These are phyloP conservation scores for Carettochelys insculpta DNA, from an alignment of 2,113 vertebrate species.

Conservation along the genomic window DNA sequence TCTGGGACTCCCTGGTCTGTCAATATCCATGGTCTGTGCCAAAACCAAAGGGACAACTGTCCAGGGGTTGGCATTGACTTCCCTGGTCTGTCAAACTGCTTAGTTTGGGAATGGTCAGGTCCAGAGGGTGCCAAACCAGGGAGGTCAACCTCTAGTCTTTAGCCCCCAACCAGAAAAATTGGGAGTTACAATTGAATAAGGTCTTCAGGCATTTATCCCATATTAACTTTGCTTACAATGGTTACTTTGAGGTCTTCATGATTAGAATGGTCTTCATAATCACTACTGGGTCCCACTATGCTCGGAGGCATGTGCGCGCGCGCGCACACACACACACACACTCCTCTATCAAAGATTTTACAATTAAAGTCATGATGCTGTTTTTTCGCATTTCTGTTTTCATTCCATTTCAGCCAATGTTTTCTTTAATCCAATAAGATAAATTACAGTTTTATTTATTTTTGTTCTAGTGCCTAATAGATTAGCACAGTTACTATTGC, in stretches of 20 bases:
- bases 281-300: not conserved
- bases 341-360: not conserved
- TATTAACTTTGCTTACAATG: not conserved
- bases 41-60: too few relatives aligned
- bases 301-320: too few relatives aligned
- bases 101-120: too few relatives aligned
- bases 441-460: not conserved
- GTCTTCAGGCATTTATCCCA: not conserved
- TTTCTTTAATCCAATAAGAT: not conserved
- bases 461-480: not conserved
- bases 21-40: too few relatives aligned
- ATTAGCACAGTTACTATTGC: not conserved
- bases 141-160: too few relatives aligned
- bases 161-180: not conserved
- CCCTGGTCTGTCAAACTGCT: too few relatives aligned
- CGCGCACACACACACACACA: not conserved
- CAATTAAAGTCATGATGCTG: not conserved
- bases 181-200: not conserved
- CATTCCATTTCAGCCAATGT: not conserved
- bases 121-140: too few relatives aligned
- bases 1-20: too few relatives aligned
- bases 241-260: not conserved
- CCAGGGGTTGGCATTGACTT: too few relatives aligned
- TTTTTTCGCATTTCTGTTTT: not conserved
- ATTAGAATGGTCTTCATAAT: not conserved